Base-by-base conservation (phyloP, 2,888 invertebrate species). In the Drosophila putrida region DNA sequence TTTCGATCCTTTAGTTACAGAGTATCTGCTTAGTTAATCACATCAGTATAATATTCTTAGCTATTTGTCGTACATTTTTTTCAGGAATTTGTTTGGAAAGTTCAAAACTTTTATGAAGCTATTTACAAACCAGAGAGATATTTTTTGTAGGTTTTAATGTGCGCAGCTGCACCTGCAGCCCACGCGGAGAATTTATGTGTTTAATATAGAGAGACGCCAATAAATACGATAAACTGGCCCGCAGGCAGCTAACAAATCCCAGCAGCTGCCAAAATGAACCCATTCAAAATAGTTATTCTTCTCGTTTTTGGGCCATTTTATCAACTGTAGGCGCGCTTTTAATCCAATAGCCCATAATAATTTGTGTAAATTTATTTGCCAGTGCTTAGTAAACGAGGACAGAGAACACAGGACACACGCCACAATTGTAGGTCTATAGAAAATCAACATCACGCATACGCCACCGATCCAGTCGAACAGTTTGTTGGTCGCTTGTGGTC, bases 351-450 rank as follows among this genome's bases (percentile, higher is more conserved):
- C 60, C 89, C 71, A 82, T 80, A 80, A 90, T 90, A 91, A 90
- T 90, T 89, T 90, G 88, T 81, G 75, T 66, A 90, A 75, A 90
- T 90, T 82, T 89, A 90, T 88, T 80, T 89, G 75, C 73, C 57
- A 75, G 74, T 80, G 87, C 73, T 85, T 88, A 88, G 90, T 61
- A 58, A 47, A 43, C 36, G 57, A 39, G 36, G 27, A 15, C 31
- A 27, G 15, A 46, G 13, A 9, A 31, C 44, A 15, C 44, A 31
- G 13, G 25, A 25, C 38, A 33, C 8, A 10, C 11, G 11, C 10
- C 36, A 49, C 39, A 54, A 49, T 53, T 47, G 36, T 50, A 28
- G 41, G 31, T 36, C n/a, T 59, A 47, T 47, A 36, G 49, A 41
- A 55, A 46, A 59, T 33, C 35, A 27, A 76, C 41, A 80, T 71